Percentiles rank a stretch among this genome's conserved stretches.
These are phyloP conservation scores for Drosophila birchii DNA, from an alignment of 2,888 invertebrate genomes.

Conservation along the genomic window DNA sequence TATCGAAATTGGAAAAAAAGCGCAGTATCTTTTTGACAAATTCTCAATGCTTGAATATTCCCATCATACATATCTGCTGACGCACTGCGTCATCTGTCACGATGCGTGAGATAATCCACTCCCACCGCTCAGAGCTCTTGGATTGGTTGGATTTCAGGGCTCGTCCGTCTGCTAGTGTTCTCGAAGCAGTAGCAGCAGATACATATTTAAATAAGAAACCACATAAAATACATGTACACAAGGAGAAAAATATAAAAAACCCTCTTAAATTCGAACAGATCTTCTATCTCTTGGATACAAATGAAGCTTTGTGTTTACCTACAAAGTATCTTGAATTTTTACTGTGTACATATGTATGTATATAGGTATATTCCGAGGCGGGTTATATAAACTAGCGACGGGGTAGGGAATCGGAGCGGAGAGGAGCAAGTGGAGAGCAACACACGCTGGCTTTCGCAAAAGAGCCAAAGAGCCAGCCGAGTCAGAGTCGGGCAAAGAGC, in stretches of 20 bases:
- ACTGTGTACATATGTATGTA: neutral
- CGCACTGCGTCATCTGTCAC: conserved; percentile 45
- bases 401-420: neutral
- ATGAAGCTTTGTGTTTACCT: neutral
- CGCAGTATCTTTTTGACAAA: neutral
- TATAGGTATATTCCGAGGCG: neutral
- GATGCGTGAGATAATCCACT: conserved; percentile 39
- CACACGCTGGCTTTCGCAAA: conserved; percentile 60
- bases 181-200: conserved; percentile 24
- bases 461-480: conserved; percentile 36
- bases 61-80: conserved; percentile 8
- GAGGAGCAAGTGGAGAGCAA: conserved; percentile 49
- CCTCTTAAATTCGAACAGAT: neutral
- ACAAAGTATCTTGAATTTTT: conserved; percentile 1
- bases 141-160: conserved; percentile 74
- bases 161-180: conserved; percentile 67
- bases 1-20: neutral
- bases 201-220: conserved; percentile 18
- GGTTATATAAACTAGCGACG: conserved; percentile 28
- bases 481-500: conserved; percentile 50
- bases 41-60: neutral
- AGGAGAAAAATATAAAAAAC: neutral
- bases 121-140: conserved; percentile 39
- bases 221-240: conserved; percentile 25
- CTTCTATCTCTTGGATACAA: neutral